phyloP scores from a whole-genome alignment of 2,888 invertebrate species.

The Machimus atricapillus region DNA sequence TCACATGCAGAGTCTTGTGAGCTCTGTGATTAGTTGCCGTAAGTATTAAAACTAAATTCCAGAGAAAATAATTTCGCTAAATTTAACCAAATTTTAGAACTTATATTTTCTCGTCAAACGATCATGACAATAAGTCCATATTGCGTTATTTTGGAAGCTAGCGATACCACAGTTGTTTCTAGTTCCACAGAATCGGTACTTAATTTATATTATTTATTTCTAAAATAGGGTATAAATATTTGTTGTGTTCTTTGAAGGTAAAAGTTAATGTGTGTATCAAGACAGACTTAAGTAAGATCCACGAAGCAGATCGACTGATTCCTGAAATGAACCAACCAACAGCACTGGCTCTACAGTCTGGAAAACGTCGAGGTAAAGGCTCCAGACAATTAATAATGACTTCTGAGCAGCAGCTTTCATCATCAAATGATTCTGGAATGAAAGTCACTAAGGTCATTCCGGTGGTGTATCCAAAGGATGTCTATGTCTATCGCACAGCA shows the following conservation, averaged over 20 bases:
- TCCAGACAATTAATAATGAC: conserved; percentile 45
- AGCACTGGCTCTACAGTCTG: conserved; percentile 54
- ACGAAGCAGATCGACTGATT: conserved; percentile 56
- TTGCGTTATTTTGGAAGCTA: conserved; percentile 64
- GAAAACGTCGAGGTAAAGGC: not conserved
- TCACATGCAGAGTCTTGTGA: conserved; percentile 56
- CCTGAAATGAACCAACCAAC: conserved; percentile 57
- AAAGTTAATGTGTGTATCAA: conserved; percentile 62
- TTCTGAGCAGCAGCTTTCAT: conserved; percentile 51
- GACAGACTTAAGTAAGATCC: conserved; percentile 55
- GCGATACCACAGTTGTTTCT: conserved; percentile 63
- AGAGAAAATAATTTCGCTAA: not conserved
- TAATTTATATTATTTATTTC: not conserved
- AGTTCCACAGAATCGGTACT: conserved; percentile 43
- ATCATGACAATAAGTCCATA: conserved; percentile 61
- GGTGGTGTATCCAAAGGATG: conserved; percentile 56
- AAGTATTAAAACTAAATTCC: conserved; percentile 49
- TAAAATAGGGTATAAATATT: not conserved
- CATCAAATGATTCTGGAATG: conserved; percentile 48
- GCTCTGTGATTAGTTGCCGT: conserved; percentile 61
- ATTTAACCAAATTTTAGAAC: conserved; percentile 51
- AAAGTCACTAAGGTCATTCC: conserved; percentile 48
- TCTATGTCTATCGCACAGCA: conserved; percentile 61
- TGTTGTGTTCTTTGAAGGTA: conserved; percentile 48
- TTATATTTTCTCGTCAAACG: conserved; percentile 57